phyloP scores from a whole-genome alignment of 2,888 invertebrate genomes.

The Furcula furcula region DNA sequence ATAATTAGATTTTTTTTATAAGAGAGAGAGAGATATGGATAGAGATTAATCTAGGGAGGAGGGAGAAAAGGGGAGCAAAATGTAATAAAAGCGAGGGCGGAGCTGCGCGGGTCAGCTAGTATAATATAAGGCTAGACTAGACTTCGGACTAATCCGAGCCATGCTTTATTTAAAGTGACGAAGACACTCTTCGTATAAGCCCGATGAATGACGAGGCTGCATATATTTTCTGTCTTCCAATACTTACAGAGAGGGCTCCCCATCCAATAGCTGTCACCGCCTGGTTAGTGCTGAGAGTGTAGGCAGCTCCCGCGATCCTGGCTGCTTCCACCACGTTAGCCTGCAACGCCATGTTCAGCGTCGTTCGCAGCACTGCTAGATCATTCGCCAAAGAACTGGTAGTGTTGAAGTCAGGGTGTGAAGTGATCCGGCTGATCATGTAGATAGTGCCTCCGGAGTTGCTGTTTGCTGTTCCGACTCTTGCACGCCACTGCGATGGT shows the following conservation, averaged over 20 bases:
- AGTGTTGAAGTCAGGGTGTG: slow-evolving; percentile 42
- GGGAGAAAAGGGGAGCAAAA: too few relatives aligned
- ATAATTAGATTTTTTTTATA: too few relatives aligned
- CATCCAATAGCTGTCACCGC: slow-evolving; percentile 57
- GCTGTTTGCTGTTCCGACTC: slow-evolving; percentile 50
- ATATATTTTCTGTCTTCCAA: too few relatives aligned
- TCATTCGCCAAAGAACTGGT: slow-evolving; percentile 41
- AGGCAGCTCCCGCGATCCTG: slow-evolving; percentile 44
- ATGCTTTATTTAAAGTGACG: too few relatives aligned
- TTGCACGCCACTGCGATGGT: slow-evolving; percentile 49
- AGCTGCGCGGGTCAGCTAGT: too few relatives aligned
- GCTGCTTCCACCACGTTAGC: slow-evolving; percentile 41
- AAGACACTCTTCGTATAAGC: too few relatives aligned
- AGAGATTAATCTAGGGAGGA: too few relatives aligned
- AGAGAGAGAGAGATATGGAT: too few relatives aligned
- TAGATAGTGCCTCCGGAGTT: slow-evolving; percentile 45
- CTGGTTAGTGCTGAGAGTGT: slow-evolving; percentile 35
- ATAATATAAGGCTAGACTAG: too few relatives aligned
- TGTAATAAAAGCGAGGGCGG: too few relatives aligned
- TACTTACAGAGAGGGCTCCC: slow-evolving; percentile 53
- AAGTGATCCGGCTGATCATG: slow-evolving; percentile 44
- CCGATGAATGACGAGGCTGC: too few relatives aligned
- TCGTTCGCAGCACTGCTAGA: slow-evolving; percentile 53
- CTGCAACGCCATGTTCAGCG: slow-evolving; percentile 30
- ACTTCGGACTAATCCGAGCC: too few relatives aligned